Base-by-base conservation (phyloP, 35 echinoderm and acorn worm genomes). In the Holothuria glaberrima region DNA sequence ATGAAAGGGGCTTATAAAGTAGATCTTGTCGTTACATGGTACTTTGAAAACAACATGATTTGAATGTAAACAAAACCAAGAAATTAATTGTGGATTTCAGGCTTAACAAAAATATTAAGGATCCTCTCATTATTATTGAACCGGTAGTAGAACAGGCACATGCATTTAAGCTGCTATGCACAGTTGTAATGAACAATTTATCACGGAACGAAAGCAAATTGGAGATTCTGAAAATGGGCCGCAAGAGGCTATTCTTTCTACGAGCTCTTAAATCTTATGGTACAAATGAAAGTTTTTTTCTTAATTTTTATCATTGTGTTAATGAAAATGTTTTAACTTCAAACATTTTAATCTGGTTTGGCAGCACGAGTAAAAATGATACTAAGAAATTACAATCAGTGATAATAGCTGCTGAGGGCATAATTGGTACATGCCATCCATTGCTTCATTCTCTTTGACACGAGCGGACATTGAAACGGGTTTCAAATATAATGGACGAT, bases 11-110 rank as follows among this genome's bases (percentile, higher is more conserved):
- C 50, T 83, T 21, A 59, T 12, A 16, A 57, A 30, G 50, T 60
- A 1, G 50, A 83, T 54, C 80, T 18, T 21, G 45, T 83, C 30
- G 80, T 83, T 19, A 83, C 57, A 57, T 83, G 80, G 80, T 57
- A 14, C 50, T 25, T 6, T 9, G 80, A 83, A 31, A 83, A 83
- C 25, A 52, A 83, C 58, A 45, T 83, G 25, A 31, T 10, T 24
- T 83, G 29, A 60, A 83, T 59, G 80, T 83, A 22, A 54, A 83
- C 3, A 83, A 83, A 83, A 83, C 48, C 6, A 83, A 83, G 57
- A 45, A 83, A 58, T 25, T 80, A 50, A 80, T 80, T 35, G 34
- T 80, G 18, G 76, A 80, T 41, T 80, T 80, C 19, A 80, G 75
- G 34, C 36, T 13, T 26, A 83, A 83, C 14, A 83, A 83, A 58